These are phyloP conservation scores for Scortum barcoo DNA, from an alignment of 2,113 vertebrate genomes.

Conservation along the genomic window DNA sequence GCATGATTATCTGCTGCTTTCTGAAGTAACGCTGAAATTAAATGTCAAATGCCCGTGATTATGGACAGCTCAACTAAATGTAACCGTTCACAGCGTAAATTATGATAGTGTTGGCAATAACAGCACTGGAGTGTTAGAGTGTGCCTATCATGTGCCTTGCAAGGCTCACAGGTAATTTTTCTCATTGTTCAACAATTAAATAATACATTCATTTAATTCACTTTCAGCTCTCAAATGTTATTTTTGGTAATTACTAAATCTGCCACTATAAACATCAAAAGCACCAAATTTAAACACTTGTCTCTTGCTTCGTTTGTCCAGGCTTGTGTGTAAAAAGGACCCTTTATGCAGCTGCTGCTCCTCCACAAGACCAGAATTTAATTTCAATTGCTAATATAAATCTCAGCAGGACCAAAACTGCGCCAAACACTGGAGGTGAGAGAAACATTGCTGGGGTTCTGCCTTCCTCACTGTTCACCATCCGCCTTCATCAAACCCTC, in stretches of 20 bases:
- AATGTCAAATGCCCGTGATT: not conserved
- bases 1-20: constrained; percentile 20
- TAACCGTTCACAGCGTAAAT: not conserved
- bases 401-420: constrained; percentile 67
- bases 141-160: not conserved
- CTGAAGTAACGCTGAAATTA: constrained; percentile 8
- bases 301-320: not conserved
- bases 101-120: not conserved
- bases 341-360: constrained; percentile 6
- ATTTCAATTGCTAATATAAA: constrained; percentile 77
- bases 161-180: not conserved
- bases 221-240: not conserved
- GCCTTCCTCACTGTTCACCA: constrained; percentile 60
- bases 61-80: constrained; percentile 1
- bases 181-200: not conserved
- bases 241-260: not conserved
- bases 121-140: not conserved
- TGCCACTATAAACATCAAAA: not conserved
- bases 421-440: constrained; percentile 61
- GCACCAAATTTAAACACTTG: not conserved
- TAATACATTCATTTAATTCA: not conserved
- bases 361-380: constrained; percentile 44
- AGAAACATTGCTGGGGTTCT: constrained; percentile 57
- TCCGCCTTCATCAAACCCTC: constrained; percentile 64
- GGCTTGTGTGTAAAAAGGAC: not conserved